These are phyloP conservation scores for Heliocidaris erythrogramma DNA, from an alignment of 35 echinoderm and acorn worm species.

Conservation along the genomic window DNA sequence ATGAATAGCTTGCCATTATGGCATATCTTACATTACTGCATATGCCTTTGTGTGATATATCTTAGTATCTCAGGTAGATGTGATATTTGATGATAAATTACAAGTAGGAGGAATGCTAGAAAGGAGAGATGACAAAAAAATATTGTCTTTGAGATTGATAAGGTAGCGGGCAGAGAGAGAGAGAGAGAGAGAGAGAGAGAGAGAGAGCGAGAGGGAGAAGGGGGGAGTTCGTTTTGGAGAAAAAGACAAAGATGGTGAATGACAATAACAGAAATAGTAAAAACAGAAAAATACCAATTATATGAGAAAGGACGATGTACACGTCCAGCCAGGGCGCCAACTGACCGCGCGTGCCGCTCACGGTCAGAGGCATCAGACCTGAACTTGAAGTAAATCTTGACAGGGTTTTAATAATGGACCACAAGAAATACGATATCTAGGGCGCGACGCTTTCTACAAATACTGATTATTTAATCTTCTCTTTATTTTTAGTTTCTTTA, in stretches of 20 bases:
- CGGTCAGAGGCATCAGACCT: background rate
- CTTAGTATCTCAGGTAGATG: background rate
- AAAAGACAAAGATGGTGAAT: too few species aligned
- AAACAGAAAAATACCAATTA: too few species aligned
- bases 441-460: background rate
- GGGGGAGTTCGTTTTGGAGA: too few species aligned
- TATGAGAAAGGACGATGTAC: too few species aligned
- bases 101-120: background rate
- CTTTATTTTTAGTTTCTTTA: background rate
- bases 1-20: background rate
- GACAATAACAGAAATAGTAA: too few species aligned
- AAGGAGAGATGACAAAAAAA: background rate
- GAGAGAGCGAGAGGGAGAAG: background rate
- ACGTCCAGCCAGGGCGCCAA: background rate
- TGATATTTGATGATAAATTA: background rate
- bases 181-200: background rate
- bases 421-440: slow-evolving; percentile 10
- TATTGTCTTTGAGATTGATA: too few species aligned
- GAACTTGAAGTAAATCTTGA: background rate
- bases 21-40: background rate
- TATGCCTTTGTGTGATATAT: background rate
- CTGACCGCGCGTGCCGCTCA: background rate
- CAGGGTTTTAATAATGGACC: slow-evolving; percentile 29
- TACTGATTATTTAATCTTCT: background rate
- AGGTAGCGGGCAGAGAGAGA: background rate